phyloP scores from a whole-genome alignment of 2,888 invertebrate genomes.

The Aromia moschata region DNA sequence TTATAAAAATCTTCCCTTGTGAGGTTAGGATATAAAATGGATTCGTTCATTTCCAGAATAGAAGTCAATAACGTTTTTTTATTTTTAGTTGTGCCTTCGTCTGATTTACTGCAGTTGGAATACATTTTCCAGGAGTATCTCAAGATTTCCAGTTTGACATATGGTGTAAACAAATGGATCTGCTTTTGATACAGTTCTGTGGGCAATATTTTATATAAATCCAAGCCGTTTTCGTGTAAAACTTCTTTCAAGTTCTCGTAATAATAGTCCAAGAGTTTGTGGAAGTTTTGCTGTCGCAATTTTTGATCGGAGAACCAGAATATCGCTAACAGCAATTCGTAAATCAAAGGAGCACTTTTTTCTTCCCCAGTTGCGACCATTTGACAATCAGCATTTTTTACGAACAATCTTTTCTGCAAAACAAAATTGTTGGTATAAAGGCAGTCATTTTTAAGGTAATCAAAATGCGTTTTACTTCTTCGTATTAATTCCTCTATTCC shows the following conservation, averaged over 20 bases:
- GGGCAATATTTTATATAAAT: not conserved
- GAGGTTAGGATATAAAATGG: constrained; percentile 28
- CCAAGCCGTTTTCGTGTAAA: not conserved
- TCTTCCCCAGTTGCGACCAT: not conserved
- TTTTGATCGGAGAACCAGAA: constrained; percentile 16
- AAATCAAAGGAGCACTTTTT: constrained; percentile 3
- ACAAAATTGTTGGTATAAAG: not conserved
- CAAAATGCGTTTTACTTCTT: not conserved
- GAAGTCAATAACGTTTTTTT: too few relatives aligned
- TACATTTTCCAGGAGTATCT: too few relatives aligned
- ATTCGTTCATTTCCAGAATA: constrained; percentile 15
- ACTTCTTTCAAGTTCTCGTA: constrained; percentile 4
- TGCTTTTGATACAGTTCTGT: constrained; percentile 5
- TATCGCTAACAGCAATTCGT: constrained; percentile 17
- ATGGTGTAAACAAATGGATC: not conserved
- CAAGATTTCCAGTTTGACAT: too few relatives aligned
- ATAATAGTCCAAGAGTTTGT: constrained; percentile 13
- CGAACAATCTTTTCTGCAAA: not conserved
- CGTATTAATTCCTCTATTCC: not conserved
- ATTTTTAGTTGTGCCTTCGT: too few relatives aligned
- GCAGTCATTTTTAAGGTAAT: too few relatives aligned
- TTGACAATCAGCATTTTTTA: not conserved
- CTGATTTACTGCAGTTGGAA: too few relatives aligned
- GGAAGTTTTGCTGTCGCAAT: constrained; percentile 11
- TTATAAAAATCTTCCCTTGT: constrained; percentile 48